Evolutionary conservation across 30 jellyfish, hydroid and myxozoan genomes (phyloP), one percentile per base, ranked within the genome.

Genomic region (Aurelia aurita): DNA sequence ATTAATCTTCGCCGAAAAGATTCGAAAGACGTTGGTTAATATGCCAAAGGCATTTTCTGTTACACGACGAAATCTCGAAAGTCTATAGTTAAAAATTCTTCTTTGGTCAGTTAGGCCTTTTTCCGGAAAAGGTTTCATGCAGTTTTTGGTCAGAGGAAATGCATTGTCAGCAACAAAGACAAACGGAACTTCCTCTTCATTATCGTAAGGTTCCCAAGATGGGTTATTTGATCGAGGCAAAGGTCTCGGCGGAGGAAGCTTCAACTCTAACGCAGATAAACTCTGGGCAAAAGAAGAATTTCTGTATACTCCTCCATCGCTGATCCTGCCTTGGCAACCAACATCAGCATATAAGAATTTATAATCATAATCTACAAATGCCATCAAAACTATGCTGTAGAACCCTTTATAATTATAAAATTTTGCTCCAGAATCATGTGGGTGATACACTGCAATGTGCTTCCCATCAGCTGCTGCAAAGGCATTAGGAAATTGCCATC

Each of bases 251-350:
- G 72, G 63, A 16, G 86, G 91, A 53, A 80, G 73, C 46, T 80
- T 66, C 55, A 62, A 54, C 19, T 49, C 64, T 14, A 49, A 49
- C 25, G 32, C 23, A 21, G 57, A 31, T 64, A 80, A 6, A 35
- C 51, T 32, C 65, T 61, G 31, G 49, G 31, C 59, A 45, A 78
- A 45, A n/a, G 80, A 31, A 32, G 68, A 59, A 78, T 57, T 49
- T 58, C 77, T 53, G 69, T 66, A 82, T 23, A 69, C 95, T 26
- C 95, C 95, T 55, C 88, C 94, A 72, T 84, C 94, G 44, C 89
- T 84, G 34, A 84, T 84, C 63, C 94, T 73, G 27, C 94, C 94
- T 54, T 84, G 81, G 84, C 88, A 84, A 57, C 94, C 89, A 84
- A 84, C 94, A 58, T 84, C 89, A 35, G 88, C 89, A 72, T 25